These are phyloP conservation scores for Drosophila funebris DNA, from an alignment of 1,140 invertebrate species.

Conservation along the genomic window DNA sequence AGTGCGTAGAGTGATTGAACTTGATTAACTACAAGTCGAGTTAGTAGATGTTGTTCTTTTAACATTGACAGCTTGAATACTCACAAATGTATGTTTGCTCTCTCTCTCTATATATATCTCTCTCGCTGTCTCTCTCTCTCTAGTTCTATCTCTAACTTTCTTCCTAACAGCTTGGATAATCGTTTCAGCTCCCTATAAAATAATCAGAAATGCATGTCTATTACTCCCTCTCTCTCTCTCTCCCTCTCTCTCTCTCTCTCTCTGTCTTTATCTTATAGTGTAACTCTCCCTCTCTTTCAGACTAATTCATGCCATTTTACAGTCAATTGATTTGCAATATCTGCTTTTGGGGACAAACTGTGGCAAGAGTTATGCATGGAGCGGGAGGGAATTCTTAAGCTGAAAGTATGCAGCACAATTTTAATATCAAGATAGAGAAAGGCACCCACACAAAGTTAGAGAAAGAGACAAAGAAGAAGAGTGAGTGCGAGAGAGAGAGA, in stretches of 20 bases:
- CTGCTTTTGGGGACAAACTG: constrained; percentile 6
- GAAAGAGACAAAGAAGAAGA: neutral
- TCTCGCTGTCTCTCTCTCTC: neutral
- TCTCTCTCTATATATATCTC: too few species aligned
- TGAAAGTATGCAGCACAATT: constrained; percentile 21
- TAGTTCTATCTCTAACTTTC: too few species aligned
- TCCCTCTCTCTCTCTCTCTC: neutral
- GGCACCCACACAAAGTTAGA: neutral
- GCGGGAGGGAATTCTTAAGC: neutral
- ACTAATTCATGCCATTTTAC: constrained; percentile 59
- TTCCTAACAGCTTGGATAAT: neutral
- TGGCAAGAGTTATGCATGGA: constrained; percentile 5
- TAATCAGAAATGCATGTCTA: too few species aligned
- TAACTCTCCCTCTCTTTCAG: neutral
- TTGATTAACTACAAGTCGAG: too few species aligned
- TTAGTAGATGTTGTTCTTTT: too few species aligned
- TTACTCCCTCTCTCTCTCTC: neutral
- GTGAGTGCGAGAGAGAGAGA: neutral
- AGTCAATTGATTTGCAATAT: constrained; percentile 66
- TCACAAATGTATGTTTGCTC: too few species aligned
- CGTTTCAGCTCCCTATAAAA: neutral
- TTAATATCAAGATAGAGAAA: constrained; percentile 13
- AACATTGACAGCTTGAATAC: too few species aligned
- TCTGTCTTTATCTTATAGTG: neutral
- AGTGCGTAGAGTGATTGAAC: too few species aligned